Base-by-base conservation (phyloP, 1,140 invertebrate genomes). In the Orius insidiosus region DNA sequence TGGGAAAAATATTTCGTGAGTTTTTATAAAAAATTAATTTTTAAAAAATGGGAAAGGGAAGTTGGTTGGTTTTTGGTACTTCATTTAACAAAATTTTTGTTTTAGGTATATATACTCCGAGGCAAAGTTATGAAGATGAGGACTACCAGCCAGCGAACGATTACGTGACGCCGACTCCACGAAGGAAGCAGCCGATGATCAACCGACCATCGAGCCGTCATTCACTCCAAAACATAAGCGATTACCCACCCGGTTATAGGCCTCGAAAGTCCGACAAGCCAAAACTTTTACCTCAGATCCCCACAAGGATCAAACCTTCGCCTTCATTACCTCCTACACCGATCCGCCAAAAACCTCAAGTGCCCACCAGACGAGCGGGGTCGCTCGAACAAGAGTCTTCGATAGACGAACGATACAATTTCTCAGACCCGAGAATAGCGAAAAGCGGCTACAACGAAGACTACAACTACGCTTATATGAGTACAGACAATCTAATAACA, bases 381-480 rank as follows among this genome's bases (percentile, higher is more conserved):
- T 53, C 52, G 1, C 47, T 53, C 5, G 53, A 55, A 33, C 44
- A 55, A 19, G 54, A 52, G 31, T 39, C 45, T 3, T 10, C 33
- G 10, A n/a, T 36, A 15, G 31, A 24, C 18, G 47, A 44, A 35
- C 18, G 19, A 10, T 51, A 31, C 24, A 14, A 41, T 43, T 38
- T 15, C 37, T 18, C 8, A 59, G 53, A 48, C 59, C 58, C 7
- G 55, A 56, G 60, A 60, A 10, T 59, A 58, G 50, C 54, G 54
- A 19, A 60, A 61, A 56, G 63, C 62, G 58, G 64, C 55, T 75
- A 74, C 60, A 76, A 79, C 64, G 74, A 78, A 59, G 70, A 80
- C 57, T 76, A 72, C 52, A 78, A 78, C 60, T 76, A 76, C 60
- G 69, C 71, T 54, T 79, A 79, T 60, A 64, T 68, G 48, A 76